Base-by-base conservation (phyloP, 2,113 vertebrate genomes). In the Macrotus californicus region DNA sequence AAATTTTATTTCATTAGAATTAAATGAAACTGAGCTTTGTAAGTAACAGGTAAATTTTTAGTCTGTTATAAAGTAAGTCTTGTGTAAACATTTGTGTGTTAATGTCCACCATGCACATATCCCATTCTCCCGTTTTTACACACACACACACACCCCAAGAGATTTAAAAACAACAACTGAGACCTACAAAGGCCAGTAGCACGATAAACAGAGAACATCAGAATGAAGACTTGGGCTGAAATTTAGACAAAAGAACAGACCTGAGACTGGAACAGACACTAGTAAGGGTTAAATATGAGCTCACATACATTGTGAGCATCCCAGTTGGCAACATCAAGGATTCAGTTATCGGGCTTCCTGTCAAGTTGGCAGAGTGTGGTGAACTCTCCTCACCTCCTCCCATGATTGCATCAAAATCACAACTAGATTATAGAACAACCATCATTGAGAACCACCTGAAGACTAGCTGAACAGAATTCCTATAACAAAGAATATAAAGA, bases 21-120 rank as follows among this genome's bases (percentile, higher is more conserved):
- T 61, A 66, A 94, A 73, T 79, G 36, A 82, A 91, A 91, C n/a
- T 67, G 36, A 72, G 6, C 56, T 93, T 91, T 93, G 21, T 73
- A 91, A 75, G 8, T 67, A 36, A 72, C 6, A 16, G 50, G 12
- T 12, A 93, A 85, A 61, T 13, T 73, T 67, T 94, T 95, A 67
- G 26, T 31, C 66, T 81, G 91, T 83, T 46, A 87, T 82, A 67
- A 90, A 93, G 26, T 67, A 54, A 95, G 61, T 31, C 12, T 64
- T 31, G 0, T 31, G 11, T 29, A 64, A 72, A 59, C 46, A 41
- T 50, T 48, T 56, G 16, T 85, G 34, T 39, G 70, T 41, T 89
- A 80, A 15, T 80, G n/a, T 59, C 56, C 43, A 21, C 85, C 67
- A 76, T 76, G 50, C 11, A 76, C 67, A 56, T 75, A 85, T 2